Percentiles rank a stretch among this genome's conserved stretches.
phyloP scores from a whole-genome alignment of 2,888 invertebrate genomes.

The Agonopterix heracliana region DNA sequence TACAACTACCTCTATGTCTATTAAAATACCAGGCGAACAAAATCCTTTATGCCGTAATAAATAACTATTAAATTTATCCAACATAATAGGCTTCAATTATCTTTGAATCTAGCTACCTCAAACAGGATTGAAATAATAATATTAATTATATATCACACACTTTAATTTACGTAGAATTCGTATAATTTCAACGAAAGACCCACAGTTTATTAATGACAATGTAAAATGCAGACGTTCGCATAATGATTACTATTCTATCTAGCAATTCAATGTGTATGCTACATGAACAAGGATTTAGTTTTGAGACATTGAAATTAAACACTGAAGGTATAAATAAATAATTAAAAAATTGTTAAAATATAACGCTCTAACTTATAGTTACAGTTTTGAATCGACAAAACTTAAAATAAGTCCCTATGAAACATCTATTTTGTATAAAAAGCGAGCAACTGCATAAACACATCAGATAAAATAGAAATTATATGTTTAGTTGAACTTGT shows the following conservation, averaged over 20 bases:
- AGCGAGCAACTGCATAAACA: conserved; percentile 33
- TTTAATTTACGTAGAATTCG: conserved; percentile 56
- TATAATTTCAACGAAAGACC: conserved; percentile 30
- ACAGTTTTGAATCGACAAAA: conserved; percentile 74
- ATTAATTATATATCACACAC: conserved; percentile 63
- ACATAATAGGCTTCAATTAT: conserved; percentile 47
- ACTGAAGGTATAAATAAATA: conserved; percentile 63
- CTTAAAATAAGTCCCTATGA: conserved; percentile 71
- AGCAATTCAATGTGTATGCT: conserved; percentile 41
- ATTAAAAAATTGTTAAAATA: conserved; percentile 50
- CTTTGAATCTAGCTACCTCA: conserved; percentile 64
- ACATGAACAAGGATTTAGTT: conserved; percentile 38
- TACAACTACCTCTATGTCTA: conserved; percentile 55
- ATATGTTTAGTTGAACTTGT: conserved; percentile 20
- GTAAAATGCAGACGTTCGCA: conserved; percentile 38
- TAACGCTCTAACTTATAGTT: conserved; percentile 74
- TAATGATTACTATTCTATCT: conserved; percentile 43
- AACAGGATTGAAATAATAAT: conserved; percentile 53
- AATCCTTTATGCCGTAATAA: conserved; percentile 58
- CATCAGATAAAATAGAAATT: conserved; percentile 15
- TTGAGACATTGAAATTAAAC: conserved; percentile 53
- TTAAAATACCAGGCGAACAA: conserved; percentile 57
- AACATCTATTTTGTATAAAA: conserved; percentile 44
- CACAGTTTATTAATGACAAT: conserved; percentile 25
- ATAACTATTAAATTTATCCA: conserved; percentile 50